Evolutionary conservation across 2,888 invertebrate species (phyloP), one percentile per base, ranked within the genome.

Genomic region (Saturnia pavonia): DNA sequence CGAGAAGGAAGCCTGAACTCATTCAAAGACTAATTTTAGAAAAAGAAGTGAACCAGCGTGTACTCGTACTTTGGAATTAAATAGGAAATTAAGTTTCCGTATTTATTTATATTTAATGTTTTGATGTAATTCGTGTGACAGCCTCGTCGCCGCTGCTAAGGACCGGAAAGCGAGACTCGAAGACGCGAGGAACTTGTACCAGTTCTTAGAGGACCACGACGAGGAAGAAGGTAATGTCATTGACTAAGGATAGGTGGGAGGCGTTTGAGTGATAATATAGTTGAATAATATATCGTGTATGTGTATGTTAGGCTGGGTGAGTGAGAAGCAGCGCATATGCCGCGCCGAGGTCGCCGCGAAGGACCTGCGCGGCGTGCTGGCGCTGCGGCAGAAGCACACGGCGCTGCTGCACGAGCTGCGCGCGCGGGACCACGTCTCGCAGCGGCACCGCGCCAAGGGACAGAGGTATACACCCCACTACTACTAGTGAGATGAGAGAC

Each of bases 171-270:
- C 96, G 0, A 95, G 97, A 19, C 92, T 99, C 19, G 99, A 99
- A 87, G 98, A 99, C 82, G 98, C 99, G 0, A 95, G 98, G 72
- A 97, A 98, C 84, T 97, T 98, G 82, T 99, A 97, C 92, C 98
- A 99, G 90, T 99, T 99, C 91, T 93, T 99, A 72, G 98, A 99
- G 89, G 99, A 99, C 85, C 97, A 98, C 80, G 99, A 99, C 81
- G 99, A 99, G 82, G 99, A 99, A 89, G 99, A 99, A 92, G 94
- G 94, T 94, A 74, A 27, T 54, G 22, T 3, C 45, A 22, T 22
- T 4, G 0, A 19, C 7, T 68, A 34, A 14, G 0, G n/a, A n/a
- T n/a, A n/a, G n/a, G n/a, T n/a, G n/a, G 34, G 34, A 6, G 34
- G 3, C 6, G 34, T 6, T 34, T 34, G 34, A 34, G 3, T 34